A percentile compares a stretch with the other conserved stretches of the same genome.
These are phyloP conservation scores for Mirza zaza DNA, from an alignment of 2,113 vertebrate species.

Conservation along the genomic window DNA sequence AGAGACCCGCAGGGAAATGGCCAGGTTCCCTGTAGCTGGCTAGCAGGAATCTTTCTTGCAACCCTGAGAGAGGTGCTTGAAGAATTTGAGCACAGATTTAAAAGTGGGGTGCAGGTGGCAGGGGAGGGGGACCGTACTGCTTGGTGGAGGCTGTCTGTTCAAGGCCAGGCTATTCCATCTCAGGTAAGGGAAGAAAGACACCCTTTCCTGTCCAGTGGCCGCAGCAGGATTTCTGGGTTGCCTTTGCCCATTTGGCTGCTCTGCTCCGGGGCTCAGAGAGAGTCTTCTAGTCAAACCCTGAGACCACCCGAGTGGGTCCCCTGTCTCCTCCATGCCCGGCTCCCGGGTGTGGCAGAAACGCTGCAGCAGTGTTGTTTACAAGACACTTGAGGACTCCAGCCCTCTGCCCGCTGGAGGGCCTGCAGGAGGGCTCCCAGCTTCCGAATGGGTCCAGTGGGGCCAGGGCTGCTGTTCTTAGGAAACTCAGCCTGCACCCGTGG, in stretches of 20 bases:
- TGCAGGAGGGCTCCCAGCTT: not conserved
- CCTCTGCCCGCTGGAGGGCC: not conserved
- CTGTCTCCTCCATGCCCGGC: rapidly evolving
- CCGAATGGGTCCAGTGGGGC: not conserved
- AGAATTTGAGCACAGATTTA: slow-evolving; percentile 31
- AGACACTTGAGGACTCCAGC: not conserved
- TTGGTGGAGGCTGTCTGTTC: not conserved
- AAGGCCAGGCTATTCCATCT: not conserved
- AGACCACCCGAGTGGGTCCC: not conserved
- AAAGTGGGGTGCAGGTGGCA: not conserved
- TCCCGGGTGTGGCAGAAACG: not conserved
- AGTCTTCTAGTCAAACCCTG: not conserved
- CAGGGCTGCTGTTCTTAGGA: not conserved
- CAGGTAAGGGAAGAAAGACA: not conserved
- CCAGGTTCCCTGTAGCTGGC: slow-evolving; percentile 28
- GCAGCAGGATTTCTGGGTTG: not conserved
- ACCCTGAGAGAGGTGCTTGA: not conserved
- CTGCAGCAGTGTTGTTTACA: not conserved
- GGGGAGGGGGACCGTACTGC: not conserved
- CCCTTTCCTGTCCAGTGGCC: not conserved
- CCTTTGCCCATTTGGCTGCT: not conserved
- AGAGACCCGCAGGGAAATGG: slow-evolving; percentile 46
- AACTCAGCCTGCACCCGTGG: not conserved
- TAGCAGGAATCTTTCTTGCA: not conserved
- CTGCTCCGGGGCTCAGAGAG: not conserved